Evolutionary conservation across 2,888 invertebrate species (phyloP).

Genomic region (Lasioglossum oenotherae): DNA sequence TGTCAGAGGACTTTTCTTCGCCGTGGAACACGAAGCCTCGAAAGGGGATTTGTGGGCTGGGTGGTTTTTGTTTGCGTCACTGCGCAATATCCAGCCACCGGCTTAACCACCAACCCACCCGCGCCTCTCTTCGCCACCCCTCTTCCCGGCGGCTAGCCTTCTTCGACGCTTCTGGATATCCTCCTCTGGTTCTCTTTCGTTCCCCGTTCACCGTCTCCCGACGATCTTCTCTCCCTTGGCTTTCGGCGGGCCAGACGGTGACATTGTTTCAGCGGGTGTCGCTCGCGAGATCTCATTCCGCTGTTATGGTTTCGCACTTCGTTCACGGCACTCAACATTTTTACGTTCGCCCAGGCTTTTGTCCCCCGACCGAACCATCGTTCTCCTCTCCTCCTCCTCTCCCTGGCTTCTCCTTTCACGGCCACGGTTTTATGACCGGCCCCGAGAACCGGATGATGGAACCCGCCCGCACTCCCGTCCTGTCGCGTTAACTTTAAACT

Average conservation of each 20-base stretch:
- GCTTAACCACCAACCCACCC: constrained; percentile 58
- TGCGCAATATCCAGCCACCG: constrained; percentile 75
- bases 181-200: background rate
- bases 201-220: background rate
- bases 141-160: constrained; percentile 3
- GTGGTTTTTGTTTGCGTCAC: constrained; percentile 78
- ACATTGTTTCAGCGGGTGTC: constrained; percentile 57
- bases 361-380: background rate
- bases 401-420: constrained; percentile 25
- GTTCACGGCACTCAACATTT: constrained; percentile 62
- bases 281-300: constrained; percentile 58
- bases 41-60: constrained; percentile 59
- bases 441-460: constrained; percentile 55
- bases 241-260: constrained; percentile 51
- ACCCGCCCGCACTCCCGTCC: constrained; percentile 18
- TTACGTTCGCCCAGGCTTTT: constrained; percentile 56
- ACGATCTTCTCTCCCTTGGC: constrained; percentile 43
- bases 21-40: constrained; percentile 26
- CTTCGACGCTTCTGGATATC: constrained; percentile 27
- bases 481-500: constrained; percentile 47
- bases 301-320: constrained; percentile 64
- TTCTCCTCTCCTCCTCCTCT: background rate
- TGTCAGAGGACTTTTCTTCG: constrained; percentile 56
- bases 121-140: constrained; percentile 8
- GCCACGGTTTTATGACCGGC: constrained; percentile 53